These are phyloP conservation scores for Mandrillus leucophaeus DNA, from an alignment of 2,113 vertebrate genomes.

Conservation along the genomic window DNA sequence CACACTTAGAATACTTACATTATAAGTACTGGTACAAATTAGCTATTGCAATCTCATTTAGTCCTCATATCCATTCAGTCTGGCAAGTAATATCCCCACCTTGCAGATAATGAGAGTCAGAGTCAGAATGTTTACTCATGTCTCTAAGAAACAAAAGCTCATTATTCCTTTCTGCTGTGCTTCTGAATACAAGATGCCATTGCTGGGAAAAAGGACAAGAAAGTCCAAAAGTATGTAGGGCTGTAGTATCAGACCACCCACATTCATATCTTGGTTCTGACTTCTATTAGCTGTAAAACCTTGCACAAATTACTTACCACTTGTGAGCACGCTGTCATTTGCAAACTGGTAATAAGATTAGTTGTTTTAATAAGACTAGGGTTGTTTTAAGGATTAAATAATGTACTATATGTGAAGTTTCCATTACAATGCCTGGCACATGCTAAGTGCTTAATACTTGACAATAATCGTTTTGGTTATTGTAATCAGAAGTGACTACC, in stretches of 20 bases:
- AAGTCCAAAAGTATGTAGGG: background rate
- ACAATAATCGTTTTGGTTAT: background rate
- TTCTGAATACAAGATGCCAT: background rate
- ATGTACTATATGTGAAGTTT: background rate
- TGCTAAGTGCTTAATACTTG: background rate
- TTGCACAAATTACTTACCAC: background rate
- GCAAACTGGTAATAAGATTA: background rate
- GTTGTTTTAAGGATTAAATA: background rate
- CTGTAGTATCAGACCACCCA: background rate
- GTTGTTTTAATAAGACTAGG: background rate
- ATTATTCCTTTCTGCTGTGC: background rate
- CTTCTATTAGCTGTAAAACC: background rate
- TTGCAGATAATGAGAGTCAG: background rate
- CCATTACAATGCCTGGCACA: background rate
- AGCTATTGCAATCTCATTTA: background rate
- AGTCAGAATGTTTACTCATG: background rate
- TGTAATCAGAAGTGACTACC: background rate
- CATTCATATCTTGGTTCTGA: background rate
- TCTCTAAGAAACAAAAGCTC: background rate
- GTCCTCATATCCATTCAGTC: background rate
- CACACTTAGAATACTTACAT: background rate
- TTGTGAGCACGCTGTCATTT: background rate
- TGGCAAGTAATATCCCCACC: background rate
- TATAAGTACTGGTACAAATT: background rate
- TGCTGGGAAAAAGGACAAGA: background rate